Percentiles rank a stretch among this genome's conserved stretches.
phyloP scores from a whole-genome alignment of 37 sponge, comb jelly and placozoan species.

The Eunapius fragilis region DNA sequence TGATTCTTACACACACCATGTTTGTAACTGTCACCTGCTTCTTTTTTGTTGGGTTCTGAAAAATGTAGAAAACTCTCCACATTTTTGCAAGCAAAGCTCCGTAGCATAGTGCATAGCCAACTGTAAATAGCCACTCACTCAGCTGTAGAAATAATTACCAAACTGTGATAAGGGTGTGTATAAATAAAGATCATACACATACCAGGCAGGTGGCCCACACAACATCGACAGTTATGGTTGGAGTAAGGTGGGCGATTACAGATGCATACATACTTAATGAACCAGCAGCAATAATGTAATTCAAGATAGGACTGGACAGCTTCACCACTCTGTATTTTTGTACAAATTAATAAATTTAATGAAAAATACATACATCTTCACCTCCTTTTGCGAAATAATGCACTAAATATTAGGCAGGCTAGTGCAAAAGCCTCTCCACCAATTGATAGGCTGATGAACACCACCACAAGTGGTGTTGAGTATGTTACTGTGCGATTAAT shows the following conservation, averaged over 20 bases:
- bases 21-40: too few species aligned
- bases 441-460: background rate
- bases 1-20: conserved; percentile 4
- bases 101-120: conserved; percentile 42
- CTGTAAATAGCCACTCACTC: background rate
- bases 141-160: too few species aligned
- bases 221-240: background rate
- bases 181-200: too few species aligned
- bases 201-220: background rate
- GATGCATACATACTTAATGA: conserved; percentile 6
- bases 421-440: conserved; percentile 18
- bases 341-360: too few species aligned
- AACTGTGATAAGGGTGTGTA: too few species aligned
- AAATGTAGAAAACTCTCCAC: conserved; percentile 57
- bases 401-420: conserved; percentile 33
- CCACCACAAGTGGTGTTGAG: conserved; percentile 4
- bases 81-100: conserved; percentile 37
- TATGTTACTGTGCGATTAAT: background rate
- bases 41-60: conserved; percentile 44
- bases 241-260: conserved; percentile 4
- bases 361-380: too few species aligned
- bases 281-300: conserved; percentile 21
- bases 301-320: conserved; percentile 34
- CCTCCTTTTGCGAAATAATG: conserved; percentile 24
- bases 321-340: conserved; percentile 17